These are phyloP conservation scores for Botrylloides violaceus DNA, from an alignment of 23 tunicate genomes.

Conservation along the genomic window DNA sequence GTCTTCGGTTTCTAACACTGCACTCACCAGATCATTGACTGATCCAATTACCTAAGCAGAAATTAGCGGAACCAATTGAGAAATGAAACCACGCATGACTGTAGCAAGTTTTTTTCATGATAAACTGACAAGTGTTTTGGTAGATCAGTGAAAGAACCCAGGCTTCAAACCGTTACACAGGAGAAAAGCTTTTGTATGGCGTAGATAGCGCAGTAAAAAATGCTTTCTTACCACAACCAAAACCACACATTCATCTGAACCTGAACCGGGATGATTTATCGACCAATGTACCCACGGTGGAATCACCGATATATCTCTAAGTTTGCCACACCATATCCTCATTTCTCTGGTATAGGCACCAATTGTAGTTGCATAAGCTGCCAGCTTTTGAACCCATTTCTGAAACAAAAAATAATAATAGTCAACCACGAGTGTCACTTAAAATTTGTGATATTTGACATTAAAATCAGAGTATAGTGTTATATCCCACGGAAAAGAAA, in stretches of 20 bases:
- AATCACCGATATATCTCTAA: background rate
- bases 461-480: too few relatives aligned
- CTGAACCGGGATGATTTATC: background rate
- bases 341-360: background rate
- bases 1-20: conserved; percentile 2
- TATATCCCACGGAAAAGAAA: too few relatives aligned
- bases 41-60: background rate
- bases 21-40: background rate
- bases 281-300: background rate
- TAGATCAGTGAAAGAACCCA: background rate
- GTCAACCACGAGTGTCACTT: too few relatives aligned
- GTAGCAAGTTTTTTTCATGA: too few relatives aligned
- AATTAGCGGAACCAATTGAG: too few relatives aligned
- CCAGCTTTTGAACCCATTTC: background rate
- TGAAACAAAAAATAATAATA: too few relatives aligned
- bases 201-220: too few relatives aligned
- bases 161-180: background rate
- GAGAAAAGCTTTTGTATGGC: too few relatives aligned
- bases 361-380: background rate
- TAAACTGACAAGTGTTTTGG: background rate
- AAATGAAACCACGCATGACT: too few relatives aligned
- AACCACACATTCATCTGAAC: background rate
- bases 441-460: too few relatives aligned
- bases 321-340: background rate
- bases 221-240: background rate